Percentiles rank a stretch among this genome's conserved stretches.
Evolutionary conservation across 2,113 vertebrate genomes (phyloP).

Genomic region (Amblyopsis rosae): DNA sequence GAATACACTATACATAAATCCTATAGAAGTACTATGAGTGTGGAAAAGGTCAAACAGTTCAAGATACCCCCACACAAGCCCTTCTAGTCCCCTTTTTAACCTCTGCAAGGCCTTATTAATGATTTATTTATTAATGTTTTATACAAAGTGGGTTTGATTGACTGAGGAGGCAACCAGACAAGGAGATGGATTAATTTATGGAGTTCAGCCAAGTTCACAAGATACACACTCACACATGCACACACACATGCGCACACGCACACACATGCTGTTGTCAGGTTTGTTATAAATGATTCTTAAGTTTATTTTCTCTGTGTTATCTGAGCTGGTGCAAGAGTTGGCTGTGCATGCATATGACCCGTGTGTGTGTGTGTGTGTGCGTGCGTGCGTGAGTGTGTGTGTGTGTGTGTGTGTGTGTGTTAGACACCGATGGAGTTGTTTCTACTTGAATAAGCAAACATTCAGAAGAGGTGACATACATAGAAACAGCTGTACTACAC

Average conservation of each 20-base stretch:
- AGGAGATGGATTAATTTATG: slow-evolving; percentile 22
- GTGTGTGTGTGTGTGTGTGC: slow-evolving; percentile 4
- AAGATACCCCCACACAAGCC: too few species aligned
- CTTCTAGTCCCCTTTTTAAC: too few species aligned
- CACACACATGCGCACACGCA: slow-evolving; percentile 23
- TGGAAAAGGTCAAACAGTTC: too few species aligned
- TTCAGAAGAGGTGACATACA: slow-evolving; percentile 41
- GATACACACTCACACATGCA: slow-evolving; percentile 12
- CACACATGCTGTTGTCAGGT: slow-evolving; percentile 26
- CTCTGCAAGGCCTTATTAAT: too few species aligned
- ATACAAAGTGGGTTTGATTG: too few species aligned
- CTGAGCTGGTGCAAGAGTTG: slow-evolving; percentile 66
- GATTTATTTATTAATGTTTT: too few species aligned
- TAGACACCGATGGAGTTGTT: slow-evolving; percentile 19
- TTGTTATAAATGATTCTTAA: slow-evolving; percentile 67
- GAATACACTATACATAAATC: too few species aligned
- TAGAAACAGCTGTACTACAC: slow-evolving; percentile 35
- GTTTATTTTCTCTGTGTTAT: slow-evolving; percentile 73
- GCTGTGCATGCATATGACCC: slow-evolving; percentile 55
- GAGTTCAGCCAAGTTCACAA: slow-evolving; percentile 43
- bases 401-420: not conserved
- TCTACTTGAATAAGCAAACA: slow-evolving; percentile 52
- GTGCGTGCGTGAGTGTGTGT: slow-evolving; percentile 15
- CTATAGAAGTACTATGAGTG: too few species aligned
- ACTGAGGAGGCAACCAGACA: too few species aligned